Evolutionary conservation across 1,140 invertebrate species (phyloP).

Genomic region (Hylaeus volcanicus): DNA sequence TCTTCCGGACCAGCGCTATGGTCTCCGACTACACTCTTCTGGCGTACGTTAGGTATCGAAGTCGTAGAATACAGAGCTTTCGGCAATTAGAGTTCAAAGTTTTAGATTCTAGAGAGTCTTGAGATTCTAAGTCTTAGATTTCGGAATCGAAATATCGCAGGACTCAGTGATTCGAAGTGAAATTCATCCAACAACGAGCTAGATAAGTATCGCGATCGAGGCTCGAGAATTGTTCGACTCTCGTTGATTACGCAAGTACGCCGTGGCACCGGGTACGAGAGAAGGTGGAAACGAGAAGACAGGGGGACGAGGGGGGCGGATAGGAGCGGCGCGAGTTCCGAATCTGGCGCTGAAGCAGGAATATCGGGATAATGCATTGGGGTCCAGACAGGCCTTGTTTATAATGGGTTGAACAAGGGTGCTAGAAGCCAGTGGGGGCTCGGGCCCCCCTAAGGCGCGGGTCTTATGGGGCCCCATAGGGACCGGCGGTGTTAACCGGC

Average conservation of each 20-base stretch:
- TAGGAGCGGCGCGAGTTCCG: conserved; percentile 46
- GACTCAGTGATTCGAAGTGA: no score
- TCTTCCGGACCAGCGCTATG: no score
- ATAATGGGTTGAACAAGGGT: conserved; percentile 80
- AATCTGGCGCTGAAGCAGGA: conserved; percentile 56
- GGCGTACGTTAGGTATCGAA: no score
- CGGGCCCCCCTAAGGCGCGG: conserved; percentile 75
- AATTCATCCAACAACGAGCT: no score
- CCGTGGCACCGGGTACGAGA: conserved; percentile 11
- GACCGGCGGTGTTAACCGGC: conserved; percentile 75
- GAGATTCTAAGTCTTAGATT: no score
- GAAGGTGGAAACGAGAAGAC: conserved; percentile 53
- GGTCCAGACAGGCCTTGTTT: conserved; percentile 77
- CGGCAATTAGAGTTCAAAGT: no score
- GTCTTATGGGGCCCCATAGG: conserved; percentile 73
- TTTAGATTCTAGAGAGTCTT: no score
- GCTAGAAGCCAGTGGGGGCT: conserved; percentile 79
- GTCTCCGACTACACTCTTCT: no score
- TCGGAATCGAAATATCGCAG: no score
- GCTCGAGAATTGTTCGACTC: not conserved
- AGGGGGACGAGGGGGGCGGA: conserved; percentile 69
- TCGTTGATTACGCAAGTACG: not conserved
- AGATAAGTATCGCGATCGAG: no score
- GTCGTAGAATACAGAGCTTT: no score
- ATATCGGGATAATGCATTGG: conserved; percentile 74